Percentiles rank a stretch among this genome's conserved stretches.
Evolutionary conservation across 1,140 invertebrate species (phyloP).

Genomic region (Zaprionus gabonicus): DNA sequence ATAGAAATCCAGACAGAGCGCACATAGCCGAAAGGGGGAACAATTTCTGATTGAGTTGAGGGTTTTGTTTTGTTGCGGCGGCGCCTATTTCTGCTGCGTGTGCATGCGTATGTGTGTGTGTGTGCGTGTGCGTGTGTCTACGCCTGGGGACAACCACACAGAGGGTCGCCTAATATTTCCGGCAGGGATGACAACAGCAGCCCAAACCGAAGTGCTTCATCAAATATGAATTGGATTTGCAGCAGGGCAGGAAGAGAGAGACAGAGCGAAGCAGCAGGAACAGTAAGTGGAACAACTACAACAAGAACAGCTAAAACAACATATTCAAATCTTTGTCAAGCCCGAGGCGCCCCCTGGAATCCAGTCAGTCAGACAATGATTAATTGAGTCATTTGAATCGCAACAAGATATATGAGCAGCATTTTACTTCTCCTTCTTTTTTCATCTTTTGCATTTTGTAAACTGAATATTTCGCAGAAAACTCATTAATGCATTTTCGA

Average conservation of each 20-base stretch:
- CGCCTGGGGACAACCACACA: not conserved
- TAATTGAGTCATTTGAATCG: slow-evolving; percentile 73
- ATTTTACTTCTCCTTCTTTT: not conserved
- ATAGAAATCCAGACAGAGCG: slow-evolving; percentile 51
- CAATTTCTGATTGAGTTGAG: slow-evolving; percentile 17
- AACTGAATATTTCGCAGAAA: slow-evolving; percentile 57
- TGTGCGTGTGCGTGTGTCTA: slow-evolving; percentile 6
- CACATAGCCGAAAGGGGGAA: slow-evolving; percentile 9
- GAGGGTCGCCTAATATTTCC: slow-evolving; percentile 49
- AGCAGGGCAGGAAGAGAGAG: not conserved
- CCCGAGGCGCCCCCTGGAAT: slow-evolving; percentile 40
- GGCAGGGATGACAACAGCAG: slow-evolving; percentile 44
- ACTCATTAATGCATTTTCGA: slow-evolving; percentile 62
- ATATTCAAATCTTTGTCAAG: slow-evolving; percentile 7
- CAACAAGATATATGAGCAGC: slow-evolving; percentile 13
- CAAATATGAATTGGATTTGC: slow-evolving; percentile 67
- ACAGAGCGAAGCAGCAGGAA: not conserved
- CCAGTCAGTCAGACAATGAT: slow-evolving; percentile 72
- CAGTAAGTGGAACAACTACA: not conserved
- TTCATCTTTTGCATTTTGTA: slow-evolving; percentile 13
- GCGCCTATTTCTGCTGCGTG: slow-evolving; percentile 33
- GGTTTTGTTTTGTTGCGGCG: slow-evolving; percentile 30
- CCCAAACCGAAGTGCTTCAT: slow-evolving; percentile 63
- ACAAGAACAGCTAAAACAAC: not conserved
- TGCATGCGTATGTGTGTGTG: not conserved